Base-by-base conservation (phyloP, 2,113 vertebrate species). In the Campylorhamphus procurvoides region DNA sequence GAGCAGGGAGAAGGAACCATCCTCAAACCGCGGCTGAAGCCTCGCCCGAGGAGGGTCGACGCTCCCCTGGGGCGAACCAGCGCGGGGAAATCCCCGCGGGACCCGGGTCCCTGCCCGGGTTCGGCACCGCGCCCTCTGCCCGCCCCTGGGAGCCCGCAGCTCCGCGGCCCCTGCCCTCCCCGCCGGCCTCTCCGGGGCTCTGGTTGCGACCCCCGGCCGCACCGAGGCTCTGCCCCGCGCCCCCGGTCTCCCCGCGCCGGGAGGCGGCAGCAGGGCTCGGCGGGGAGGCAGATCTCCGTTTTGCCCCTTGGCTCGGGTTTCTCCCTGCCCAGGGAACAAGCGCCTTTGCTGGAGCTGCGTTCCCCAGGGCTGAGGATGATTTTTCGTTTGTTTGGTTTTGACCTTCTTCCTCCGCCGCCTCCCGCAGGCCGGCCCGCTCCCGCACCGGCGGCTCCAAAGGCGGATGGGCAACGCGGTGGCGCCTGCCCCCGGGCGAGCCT, bases 341-440 rank as follows among this genome's bases (percentile, higher is more conserved):
- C 17, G 9, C 40, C 46, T 84, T 53, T 46, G 46, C 13, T 40
- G 90, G 33, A 85, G 25, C 42, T 47, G 71, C 29, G 25, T 40
- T 93, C 37, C 49, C n/a, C 44, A 2, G 15, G 40, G 53, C 40
- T 28, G 66, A 59, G 52, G 53, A 14, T 31, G 72, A 86, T 66
- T 95, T 95, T 95, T 97, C 95, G 95, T 96, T 96, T 87, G 53
- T 55, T 62, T 31, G 42, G 13, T 90, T 93, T 87, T 79, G 60
- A 46, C 39, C 39, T 40, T 22, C 46, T 39, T 62, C 27, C 42
- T 39, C 78, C 37, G 15, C 75, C 18, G 62, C 22, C 35, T 47
- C 58, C 84, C 59, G 31, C 85, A 18, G 42, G 25, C 82, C 18
- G 33, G 31, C 76, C 56, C 14, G 52, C 29, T 19, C 50, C 44